phyloP scores from a whole-genome alignment of 2,888 invertebrate species.

The Drosophila algonquin region DNA sequence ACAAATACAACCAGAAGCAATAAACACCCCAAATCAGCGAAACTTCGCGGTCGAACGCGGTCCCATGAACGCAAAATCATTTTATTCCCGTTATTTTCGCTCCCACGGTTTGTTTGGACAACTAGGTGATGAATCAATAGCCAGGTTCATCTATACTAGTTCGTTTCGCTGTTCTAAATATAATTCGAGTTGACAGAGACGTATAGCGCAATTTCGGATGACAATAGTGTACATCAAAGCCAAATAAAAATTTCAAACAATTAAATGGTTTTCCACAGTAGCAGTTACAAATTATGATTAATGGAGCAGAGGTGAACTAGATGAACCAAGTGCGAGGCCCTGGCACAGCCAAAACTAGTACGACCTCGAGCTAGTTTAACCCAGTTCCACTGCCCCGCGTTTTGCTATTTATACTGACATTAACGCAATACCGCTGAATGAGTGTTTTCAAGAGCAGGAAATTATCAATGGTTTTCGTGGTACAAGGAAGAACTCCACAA shows the following conservation, averaged over 20 bases:
- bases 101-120: conserved; percentile 2
- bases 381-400: too few species aligned
- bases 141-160: not conserved
- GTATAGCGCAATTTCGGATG: not conserved
- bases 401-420: too few species aligned
- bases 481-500: too few species aligned
- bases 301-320: not conserved
- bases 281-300: not conserved
- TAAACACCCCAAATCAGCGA: conserved; percentile 77
- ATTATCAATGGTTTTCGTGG: too few species aligned
- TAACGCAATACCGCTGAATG: too few species aligned
- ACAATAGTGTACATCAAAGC: not conserved
- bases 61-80: conserved; percentile 68
- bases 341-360: not conserved
- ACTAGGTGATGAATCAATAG: not conserved
- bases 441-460: too few species aligned
- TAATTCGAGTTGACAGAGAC: not conserved
- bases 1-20: conserved; percentile 75
- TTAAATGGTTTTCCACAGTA: not conserved
- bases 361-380: not conserved
- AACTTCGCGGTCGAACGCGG: conserved; percentile 63
- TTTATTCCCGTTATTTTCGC: conserved; percentile 26
- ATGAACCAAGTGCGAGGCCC: not conserved
- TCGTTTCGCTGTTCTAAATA: not conserved
- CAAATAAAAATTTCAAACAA: not conserved